Conservation (phyloP, 2,888 invertebrate species). For the Flabesymbios commensalis region DNA sequence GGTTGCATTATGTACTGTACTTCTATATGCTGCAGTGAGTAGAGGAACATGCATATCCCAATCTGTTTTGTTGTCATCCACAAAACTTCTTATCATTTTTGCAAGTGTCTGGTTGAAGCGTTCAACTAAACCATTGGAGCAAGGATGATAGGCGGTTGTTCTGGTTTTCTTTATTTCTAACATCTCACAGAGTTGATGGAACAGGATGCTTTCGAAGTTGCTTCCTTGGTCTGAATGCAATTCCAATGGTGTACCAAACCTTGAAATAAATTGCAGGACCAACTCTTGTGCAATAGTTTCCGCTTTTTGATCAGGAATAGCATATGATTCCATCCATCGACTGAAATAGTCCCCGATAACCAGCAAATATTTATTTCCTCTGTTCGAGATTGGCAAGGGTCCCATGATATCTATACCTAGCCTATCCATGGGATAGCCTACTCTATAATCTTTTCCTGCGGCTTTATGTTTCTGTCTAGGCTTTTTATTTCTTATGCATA, state of each 20-base stretch:
- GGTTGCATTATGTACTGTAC: constrained; percentile 25
- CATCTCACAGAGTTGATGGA: constrained; percentile 23
- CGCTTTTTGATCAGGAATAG: constrained; percentile 24
- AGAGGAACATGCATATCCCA: constrained; percentile 35
- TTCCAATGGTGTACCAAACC: constrained; percentile 26
- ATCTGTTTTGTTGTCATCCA: constrained; percentile 19
- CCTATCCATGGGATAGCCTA: constrained; percentile 15
- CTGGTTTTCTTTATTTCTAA: constrained; percentile 32
- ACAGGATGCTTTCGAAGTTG: constrained; percentile 32
- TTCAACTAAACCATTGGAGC: constrained; percentile 32
- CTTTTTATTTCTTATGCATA: no score
- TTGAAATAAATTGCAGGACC: constrained; percentile 27
- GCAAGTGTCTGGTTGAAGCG: constrained; percentile 29
- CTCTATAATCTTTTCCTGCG: no score
- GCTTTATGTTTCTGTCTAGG: no score
- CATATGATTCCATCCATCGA: constrained; percentile 24
- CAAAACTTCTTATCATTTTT: constrained; percentile 21
- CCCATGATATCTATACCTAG: constrained; percentile 35
- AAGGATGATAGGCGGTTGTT: constrained; percentile 30
- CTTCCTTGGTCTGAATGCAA: constrained; percentile 36
- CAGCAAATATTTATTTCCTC: constrained; percentile 33
- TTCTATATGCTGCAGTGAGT: constrained; percentile 27
- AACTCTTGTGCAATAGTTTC: constrained; percentile 31
- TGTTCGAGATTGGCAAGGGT: constrained; percentile 26
- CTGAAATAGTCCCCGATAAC: constrained; percentile 35